Conservation (phyloP, 1,140 invertebrate species). For the Lepidostoma basale region DNA sequence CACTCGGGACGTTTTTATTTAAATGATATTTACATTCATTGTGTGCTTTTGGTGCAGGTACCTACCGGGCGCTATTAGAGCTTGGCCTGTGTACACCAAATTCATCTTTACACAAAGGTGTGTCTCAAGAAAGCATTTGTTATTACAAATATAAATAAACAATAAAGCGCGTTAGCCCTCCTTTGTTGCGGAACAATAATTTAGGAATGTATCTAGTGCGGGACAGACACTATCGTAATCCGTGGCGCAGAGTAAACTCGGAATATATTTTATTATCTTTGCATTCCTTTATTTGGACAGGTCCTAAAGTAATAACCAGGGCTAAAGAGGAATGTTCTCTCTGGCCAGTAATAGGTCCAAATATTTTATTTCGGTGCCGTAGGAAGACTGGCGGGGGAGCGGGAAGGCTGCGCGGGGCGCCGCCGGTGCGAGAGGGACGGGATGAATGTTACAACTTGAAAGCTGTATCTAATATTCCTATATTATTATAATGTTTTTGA, state of each 20-base stretch:
- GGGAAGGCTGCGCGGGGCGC: neutral
- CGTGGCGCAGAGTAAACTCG: conserved; percentile 28
- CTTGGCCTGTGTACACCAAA: conserved; percentile 3
- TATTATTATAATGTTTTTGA: conserved; percentile 45
- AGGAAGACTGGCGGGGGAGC: neutral
- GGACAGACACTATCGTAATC: conserved; percentile 17
- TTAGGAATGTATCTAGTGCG: conserved; percentile 5
- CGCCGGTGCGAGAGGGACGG: conserved; percentile 2
- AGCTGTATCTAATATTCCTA: conserved; percentile 42
- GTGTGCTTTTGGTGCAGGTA: conserved; percentile 13
- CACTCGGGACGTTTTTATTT: conserved; percentile 13
- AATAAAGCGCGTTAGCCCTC: conserved; percentile 4
- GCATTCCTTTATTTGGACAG: conserved; percentile 43
- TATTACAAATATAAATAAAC: conserved; percentile 24
- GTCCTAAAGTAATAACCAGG: conserved; percentile 40
- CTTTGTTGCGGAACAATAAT: conserved; percentile 21
- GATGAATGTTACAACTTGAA: conserved; percentile 31
- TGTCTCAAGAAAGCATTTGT: conserved; percentile 13
- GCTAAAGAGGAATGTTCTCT: conserved; percentile 32
- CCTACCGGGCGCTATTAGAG: neutral
- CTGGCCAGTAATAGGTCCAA: conserved; percentile 40
- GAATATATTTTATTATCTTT: conserved; percentile 44
- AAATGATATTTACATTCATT: conserved; percentile 24
- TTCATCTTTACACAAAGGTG: conserved; percentile 24
- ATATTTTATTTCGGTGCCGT: conserved; percentile 40